phyloP scores from a whole-genome alignment of 1,140 invertebrate genomes.

The Pseudoatta argentina region DNA sequence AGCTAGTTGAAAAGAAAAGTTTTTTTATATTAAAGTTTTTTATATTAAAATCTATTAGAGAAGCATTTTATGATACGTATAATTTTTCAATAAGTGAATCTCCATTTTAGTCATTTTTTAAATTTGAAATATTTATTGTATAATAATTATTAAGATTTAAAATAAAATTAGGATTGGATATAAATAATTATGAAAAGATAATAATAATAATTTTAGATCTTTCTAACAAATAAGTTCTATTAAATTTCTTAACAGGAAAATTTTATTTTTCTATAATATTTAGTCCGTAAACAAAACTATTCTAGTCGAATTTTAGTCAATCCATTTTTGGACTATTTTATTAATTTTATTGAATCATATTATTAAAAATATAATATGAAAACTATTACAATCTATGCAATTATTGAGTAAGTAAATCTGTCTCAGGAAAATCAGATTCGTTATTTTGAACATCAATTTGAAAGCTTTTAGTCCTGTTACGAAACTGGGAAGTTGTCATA shows the following conservation, averaged over 20 bases:
- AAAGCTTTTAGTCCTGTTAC: constrained; percentile 8
- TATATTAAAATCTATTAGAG: neutral
- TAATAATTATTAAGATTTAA: neutral
- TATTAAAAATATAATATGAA: neutral
- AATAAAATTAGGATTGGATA: neutral
- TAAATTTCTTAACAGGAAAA: neutral
- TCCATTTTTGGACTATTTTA: neutral
- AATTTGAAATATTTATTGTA: neutral
- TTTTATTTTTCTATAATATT: neutral
- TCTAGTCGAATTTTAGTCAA: neutral
- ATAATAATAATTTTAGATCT: neutral
- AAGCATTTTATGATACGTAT: neutral
- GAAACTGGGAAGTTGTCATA: constrained; percentile 40
- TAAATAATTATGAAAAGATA: neutral
- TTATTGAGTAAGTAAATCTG: constrained; percentile 12
- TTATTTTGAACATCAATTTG: neutral
- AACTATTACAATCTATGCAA: neutral
- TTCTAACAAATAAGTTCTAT: neutral
- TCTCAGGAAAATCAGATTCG: neutral
- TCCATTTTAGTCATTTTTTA: neutral
- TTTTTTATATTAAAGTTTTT: neutral
- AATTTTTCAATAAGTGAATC: neutral
- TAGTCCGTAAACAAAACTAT: neutral
- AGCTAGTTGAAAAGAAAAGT: neutral
- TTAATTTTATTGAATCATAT: too few species aligned